Percentiles rank a stretch among this genome's conserved stretches.
Conservation (phyloP, 1,140 invertebrate species). For the Zaprionus africanus region DNA sequence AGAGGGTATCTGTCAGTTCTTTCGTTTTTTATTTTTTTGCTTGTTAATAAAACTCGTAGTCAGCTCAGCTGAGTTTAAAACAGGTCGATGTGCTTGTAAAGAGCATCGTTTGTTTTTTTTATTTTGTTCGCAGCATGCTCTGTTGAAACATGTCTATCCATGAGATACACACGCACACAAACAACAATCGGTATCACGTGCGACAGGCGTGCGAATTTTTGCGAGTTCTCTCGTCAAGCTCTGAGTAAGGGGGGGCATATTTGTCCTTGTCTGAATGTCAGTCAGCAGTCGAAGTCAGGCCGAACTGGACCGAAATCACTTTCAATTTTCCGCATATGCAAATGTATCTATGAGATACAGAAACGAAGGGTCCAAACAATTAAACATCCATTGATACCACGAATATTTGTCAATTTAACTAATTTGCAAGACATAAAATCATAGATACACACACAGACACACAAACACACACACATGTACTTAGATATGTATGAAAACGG, state of each 20-base stretch:
- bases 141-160: slow-evolving; percentile 38
- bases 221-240: slow-evolving; percentile 24
- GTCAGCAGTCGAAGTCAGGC: slow-evolving; percentile 17
- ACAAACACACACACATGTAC: slow-evolving; percentile 8
- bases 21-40: background rate
- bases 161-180: slow-evolving; percentile 36
- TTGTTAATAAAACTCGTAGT: background rate
- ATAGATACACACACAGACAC: slow-evolving; percentile 33
- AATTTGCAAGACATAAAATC: slow-evolving; percentile 56
- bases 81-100: slow-evolving; percentile 2
- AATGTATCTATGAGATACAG: slow-evolving; percentile 38
- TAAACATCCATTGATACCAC: slow-evolving; percentile 13
- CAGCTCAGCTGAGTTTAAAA: slow-evolving; percentile 21
- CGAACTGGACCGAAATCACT: slow-evolving; percentile 53
- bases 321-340: slow-evolving; percentile 43
- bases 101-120: slow-evolving; percentile 1
- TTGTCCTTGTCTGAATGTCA: slow-evolving; percentile 81
- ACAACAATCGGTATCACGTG: slow-evolving; percentile 51
- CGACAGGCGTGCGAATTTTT: slow-evolving; percentile 61
- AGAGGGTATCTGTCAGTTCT: slow-evolving; percentile 18
- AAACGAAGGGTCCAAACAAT: slow-evolving; percentile 7
- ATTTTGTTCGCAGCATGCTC: background rate
- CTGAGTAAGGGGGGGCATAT: slow-evolving; percentile 20
- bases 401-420: slow-evolving; percentile 71
- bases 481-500: background rate